Percentiles rank a stretch among this genome's conserved stretches.
phyloP scores from a whole-genome alignment of 2,113 vertebrate species.

The Uria aalge region DNA sequence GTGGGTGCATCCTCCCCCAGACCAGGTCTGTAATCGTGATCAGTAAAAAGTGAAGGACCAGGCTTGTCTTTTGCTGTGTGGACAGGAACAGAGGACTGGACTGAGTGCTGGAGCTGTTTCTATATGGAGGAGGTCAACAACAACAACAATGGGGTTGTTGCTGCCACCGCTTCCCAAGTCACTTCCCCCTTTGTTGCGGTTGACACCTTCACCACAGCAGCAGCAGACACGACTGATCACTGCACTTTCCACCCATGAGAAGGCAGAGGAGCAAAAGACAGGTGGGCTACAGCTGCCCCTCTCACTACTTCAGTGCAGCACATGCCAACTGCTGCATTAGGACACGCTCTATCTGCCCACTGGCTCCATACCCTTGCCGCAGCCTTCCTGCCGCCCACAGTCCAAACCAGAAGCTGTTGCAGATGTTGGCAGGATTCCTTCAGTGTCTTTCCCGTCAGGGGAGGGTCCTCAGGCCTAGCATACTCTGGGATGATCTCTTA shows the following conservation, averaged over 20 bases:
- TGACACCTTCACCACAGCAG: not conserved
- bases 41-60: not conserved
- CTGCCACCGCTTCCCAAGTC: not conserved
- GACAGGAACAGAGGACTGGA: not conserved
- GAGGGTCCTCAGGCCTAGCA: not conserved
- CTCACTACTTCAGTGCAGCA: not conserved
- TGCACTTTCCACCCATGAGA: not conserved
- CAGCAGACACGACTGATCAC: rapidly evolving
- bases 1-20: not conserved
- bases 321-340: not conserved
- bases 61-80: not conserved
- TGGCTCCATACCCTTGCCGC: not conserved
- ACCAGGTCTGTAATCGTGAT: not conserved
- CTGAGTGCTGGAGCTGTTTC: not conserved
- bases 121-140: not conserved
- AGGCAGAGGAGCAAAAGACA: not conserved
- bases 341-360: not conserved
- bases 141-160: not conserved
- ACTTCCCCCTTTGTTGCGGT: not conserved
- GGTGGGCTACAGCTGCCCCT: not conserved
- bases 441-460: not conserved
- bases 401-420: not conserved
- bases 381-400: not conserved
- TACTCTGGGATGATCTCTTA: too few relatives aligned
- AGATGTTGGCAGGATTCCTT: not conserved